Conservation (phyloP, 2,113 vertebrate species). For the Galemys pyrenaicus region DNA sequence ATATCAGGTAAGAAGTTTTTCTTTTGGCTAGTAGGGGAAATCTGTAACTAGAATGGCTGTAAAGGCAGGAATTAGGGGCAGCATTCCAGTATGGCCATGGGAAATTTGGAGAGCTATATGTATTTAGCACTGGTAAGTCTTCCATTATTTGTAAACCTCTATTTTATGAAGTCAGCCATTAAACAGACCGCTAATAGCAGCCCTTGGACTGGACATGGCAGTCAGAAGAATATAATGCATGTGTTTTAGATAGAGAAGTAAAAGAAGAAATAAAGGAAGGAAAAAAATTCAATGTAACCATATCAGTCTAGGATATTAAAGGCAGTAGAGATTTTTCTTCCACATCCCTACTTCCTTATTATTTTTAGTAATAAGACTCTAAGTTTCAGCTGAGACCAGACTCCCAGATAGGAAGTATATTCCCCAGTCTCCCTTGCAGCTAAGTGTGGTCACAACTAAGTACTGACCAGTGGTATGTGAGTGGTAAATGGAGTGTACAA, state of each 20-base stretch:
- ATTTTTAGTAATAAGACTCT: not conserved
- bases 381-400: not conserved
- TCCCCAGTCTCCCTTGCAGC: not conserved
- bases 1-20: not conserved
- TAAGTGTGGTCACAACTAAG: not conserved
- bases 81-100: not conserved
- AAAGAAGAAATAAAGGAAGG: slow-evolving; percentile 16
- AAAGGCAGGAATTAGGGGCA: not conserved
- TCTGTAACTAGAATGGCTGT: not conserved
- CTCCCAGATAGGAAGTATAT: not conserved
- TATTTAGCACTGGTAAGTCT: not conserved
- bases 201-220: not conserved
- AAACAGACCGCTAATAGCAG: not conserved
- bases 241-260: not conserved
- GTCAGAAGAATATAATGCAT: not conserved
- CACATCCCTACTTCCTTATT: not conserved
- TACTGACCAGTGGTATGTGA: not conserved
- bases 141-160: not conserved
- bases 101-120: not conserved
- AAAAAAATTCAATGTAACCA: not conserved
- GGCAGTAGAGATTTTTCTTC: not conserved
- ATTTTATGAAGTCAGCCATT: not conserved
- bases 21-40: not conserved
- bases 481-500: not conserved
- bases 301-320: not conserved